These are phyloP conservation scores for Liopterus haemorrhoidalis DNA, from an alignment of 2,888 invertebrate genomes.

Conservation along the genomic window DNA sequence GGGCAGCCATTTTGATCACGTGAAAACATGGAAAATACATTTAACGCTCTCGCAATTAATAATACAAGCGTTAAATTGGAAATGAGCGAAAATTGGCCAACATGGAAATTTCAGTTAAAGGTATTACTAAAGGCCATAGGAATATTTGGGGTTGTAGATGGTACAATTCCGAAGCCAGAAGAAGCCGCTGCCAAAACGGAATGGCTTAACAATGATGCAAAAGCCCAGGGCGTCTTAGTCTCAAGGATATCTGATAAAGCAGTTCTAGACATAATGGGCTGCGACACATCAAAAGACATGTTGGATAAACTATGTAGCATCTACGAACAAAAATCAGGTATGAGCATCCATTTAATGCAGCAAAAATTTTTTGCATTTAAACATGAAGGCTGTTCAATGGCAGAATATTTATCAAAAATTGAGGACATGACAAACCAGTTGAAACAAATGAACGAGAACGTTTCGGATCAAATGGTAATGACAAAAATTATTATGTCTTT, in stretches of 20 bases:
- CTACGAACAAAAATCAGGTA: constrained; percentile 34
- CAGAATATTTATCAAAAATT: constrained; percentile 31
- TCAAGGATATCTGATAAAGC: constrained; percentile 27
- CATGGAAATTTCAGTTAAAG: constrained; percentile 27
- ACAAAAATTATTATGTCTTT: constrained; percentile 34
- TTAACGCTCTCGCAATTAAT: too few relatives aligned
- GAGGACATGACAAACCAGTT: constrained; percentile 5
- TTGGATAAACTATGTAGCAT: constrained; percentile 33
- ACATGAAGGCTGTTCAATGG: constrained; percentile 30
- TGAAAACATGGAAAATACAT: too few relatives aligned
- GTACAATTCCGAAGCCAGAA: constrained; percentile 10
- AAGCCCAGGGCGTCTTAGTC: constrained; percentile 31
- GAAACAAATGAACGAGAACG: constrained; percentile 33
- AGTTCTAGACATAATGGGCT: constrained; percentile 32
- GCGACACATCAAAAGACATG: constrained; percentile 32
- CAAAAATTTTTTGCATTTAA: constrained; percentile 36
- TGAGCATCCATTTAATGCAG: constrained; percentile 34
- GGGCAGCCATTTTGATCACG: too few relatives aligned
- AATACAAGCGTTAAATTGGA: constrained; percentile 11
- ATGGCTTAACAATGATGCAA: constrained; percentile 28
- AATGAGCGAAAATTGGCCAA: constrained; percentile 20
- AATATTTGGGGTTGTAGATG: constrained; percentile 24
- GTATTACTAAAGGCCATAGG: constrained; percentile 16
- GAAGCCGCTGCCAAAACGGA: constrained; percentile 2
- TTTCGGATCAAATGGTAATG: constrained; percentile 33